Base-by-base conservation (phyloP, 92 coral and sea anemone genomes). In the Palythoa heliodiscus region DNA sequence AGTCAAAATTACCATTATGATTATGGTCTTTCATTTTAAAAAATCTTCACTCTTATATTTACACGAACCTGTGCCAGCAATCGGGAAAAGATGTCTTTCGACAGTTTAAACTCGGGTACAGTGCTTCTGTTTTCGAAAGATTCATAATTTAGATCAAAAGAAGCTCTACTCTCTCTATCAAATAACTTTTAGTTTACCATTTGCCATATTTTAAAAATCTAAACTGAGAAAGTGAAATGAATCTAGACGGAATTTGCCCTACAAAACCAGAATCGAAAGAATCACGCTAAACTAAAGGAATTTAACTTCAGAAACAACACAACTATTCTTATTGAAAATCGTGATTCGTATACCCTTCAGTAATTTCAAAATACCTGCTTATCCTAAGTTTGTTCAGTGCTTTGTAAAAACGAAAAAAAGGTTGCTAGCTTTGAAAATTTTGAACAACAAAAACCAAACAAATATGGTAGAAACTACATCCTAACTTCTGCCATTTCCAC, bases 371-470 rank as follows among this genome's bases (percentile, higher is more conserved):
- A 79, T 80, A 10, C 14, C 25, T 80, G 5, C n/a, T 11, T 24
- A 11, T 16, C 2, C 17, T 40, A 53, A 63, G 74, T 22, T 24
- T 20, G 23, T 23, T 78, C 37, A 60, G 47, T 16, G 52, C 22
- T 11, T 43, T 63, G 39, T 43, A 43, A 39, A 52, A 66, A 66
- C 60, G 7, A 15, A 80, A 64, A 63, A 57, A 76, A 89, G 95
- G 97, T 93, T 92, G 95, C 95, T 90, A 94, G 76, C 89, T 68
- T 69, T 38, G 78, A 52, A 82, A 40, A 83, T 74, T 74, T 86
- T 70, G 78, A 82, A 92, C 98, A 94, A 94, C 98, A 94, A 92
- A 94, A 88, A 89, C 97, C 91, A 87, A 89, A 93, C 93, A 94
- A 43, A 43, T 43, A 43, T 43, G 50, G 50, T 43, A 43, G 50